Evolutionary conservation across 2,113 vertebrate species (phyloP).

Genomic region (mouse (Mus musculus)): DNA sequence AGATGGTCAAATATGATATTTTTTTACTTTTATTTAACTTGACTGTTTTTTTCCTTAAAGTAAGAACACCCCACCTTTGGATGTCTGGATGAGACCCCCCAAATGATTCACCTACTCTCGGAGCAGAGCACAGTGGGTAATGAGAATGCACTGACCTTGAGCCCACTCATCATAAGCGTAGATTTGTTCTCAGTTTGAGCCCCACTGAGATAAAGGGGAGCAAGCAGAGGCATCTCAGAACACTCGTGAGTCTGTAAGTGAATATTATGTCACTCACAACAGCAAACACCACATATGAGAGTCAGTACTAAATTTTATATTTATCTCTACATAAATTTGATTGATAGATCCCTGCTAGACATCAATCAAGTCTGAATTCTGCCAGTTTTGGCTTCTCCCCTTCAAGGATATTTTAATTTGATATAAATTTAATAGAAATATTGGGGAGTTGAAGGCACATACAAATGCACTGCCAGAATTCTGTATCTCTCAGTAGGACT

Average conservation of each 20-base stretch:
- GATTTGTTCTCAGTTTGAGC: not conserved
- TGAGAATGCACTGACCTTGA: not conserved
- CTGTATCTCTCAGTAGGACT: not conserved
- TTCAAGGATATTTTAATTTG: constrained; percentile 61
- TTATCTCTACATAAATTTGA: constrained; percentile 49
- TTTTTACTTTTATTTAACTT: constrained; percentile 2
- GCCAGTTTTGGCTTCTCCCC: not conserved
- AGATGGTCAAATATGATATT: not conserved
- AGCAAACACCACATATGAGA: constrained; percentile 9
- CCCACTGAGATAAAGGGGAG: not conserved
- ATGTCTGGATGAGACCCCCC: not conserved
- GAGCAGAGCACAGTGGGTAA: not conserved
- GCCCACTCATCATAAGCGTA: constrained; percentile 2
- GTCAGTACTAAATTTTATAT: constrained; percentile 4
- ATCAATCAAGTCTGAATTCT: constrained; percentile 23
- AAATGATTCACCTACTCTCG: not conserved
- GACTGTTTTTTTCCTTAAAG: not conserved
- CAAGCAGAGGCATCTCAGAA: not conserved
- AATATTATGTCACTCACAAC: not conserved
- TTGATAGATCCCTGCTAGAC: not conserved
- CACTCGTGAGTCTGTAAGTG: not conserved
- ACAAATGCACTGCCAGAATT: not conserved
- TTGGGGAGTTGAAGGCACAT: not conserved
- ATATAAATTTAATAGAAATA: constrained; percentile 51
- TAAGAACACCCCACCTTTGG: not conserved